Conservation (phyloP, 2,113 vertebrate species). For the Vanacampus margaritifer region DNA sequence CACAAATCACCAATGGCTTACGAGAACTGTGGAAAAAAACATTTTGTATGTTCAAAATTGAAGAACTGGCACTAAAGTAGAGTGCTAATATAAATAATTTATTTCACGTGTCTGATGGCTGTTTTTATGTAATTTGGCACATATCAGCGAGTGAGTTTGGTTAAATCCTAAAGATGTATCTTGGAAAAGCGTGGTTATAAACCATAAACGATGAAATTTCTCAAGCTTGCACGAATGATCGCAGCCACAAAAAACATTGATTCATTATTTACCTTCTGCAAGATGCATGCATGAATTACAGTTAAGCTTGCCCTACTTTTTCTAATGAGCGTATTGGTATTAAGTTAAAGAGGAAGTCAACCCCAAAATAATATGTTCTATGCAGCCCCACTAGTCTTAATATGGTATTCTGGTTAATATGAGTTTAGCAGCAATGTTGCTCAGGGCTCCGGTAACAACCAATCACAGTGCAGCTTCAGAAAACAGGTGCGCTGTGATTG, state of each 20-base stretch:
- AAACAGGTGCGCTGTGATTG: too few species aligned
- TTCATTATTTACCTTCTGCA: constrained; percentile 35
- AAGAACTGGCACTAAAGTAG: constrained; percentile 35
- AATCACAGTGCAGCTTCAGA: too few species aligned
- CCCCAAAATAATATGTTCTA: too few species aligned
- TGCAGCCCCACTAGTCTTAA: too few species aligned
- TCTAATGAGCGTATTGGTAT: constrained; percentile 11
- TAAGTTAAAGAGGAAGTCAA: too few species aligned
- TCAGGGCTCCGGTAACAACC: too few species aligned
- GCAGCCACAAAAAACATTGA: too few species aligned
- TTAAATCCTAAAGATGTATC: constrained; percentile 29
- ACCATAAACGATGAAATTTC: too few species aligned
- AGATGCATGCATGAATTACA: constrained; percentile 52
- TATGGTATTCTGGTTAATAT: too few species aligned
- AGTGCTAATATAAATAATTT: constrained; percentile 50
- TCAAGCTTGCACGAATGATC: constrained; percentile 41
- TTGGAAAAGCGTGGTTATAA: constrained; percentile 37
- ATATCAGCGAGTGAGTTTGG: constrained; percentile 34
- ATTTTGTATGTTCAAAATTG: constrained; percentile 34
- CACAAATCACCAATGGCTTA: constrained; percentile 67
- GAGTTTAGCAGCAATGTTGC: too few species aligned
- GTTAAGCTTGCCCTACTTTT: constrained; percentile 39
- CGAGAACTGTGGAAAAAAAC: constrained; percentile 47
- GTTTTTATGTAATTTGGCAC: constrained; percentile 65
- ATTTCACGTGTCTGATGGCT: constrained; percentile 47